A percentile compares a stretch with the other conserved stretches of the same genome.
Conservation (phyloP, 2,797 vertebrate species). For the Botia kubotai region DNA sequence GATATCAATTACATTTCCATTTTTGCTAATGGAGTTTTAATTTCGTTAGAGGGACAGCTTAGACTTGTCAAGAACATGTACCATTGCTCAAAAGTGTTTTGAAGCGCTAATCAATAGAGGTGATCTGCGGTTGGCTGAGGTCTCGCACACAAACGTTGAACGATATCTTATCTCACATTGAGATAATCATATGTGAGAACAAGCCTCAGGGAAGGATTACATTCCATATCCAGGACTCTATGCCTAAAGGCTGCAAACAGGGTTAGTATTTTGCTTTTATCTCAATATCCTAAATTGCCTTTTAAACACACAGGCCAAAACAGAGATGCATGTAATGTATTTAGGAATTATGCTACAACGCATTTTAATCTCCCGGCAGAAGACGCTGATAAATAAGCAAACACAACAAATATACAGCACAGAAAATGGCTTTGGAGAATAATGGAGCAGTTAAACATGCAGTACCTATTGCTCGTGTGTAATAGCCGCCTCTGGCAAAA, state of each 20-base stretch:
- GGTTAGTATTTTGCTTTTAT: conserved; percentile 39
- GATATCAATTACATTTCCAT: not conserved
- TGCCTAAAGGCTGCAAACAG: conserved; percentile 43
- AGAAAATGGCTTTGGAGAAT: conserved; percentile 34
- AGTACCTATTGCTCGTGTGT: conserved; percentile 32
- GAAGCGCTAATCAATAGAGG: conserved; percentile 24
- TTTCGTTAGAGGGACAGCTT: not conserved
- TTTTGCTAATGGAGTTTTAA: not conserved
- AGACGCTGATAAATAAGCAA: conserved; percentile 43
- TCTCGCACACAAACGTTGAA: conserved; percentile 41
- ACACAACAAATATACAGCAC: conserved; percentile 19
- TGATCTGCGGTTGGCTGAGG: conserved; percentile 40
- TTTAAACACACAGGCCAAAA: conserved; percentile 24
- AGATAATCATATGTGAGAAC: conserved; percentile 40
- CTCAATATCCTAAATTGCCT: conserved; percentile 40
- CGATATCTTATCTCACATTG: conserved; percentile 42
- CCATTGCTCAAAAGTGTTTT: conserved; percentile 35
- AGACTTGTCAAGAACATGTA: not conserved
- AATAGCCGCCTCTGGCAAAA: conserved; percentile 44
- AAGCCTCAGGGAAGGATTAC: conserved; percentile 40
- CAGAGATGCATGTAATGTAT: conserved; percentile 16
- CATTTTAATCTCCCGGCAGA: conserved; percentile 26
- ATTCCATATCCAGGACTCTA: conserved; percentile 29
- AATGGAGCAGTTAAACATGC: conserved; percentile 47
- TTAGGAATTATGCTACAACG: conserved; percentile 26